phyloP scores from a whole-genome alignment of 2,888 invertebrate species.

The Dorcus parallelipipedus region DNA sequence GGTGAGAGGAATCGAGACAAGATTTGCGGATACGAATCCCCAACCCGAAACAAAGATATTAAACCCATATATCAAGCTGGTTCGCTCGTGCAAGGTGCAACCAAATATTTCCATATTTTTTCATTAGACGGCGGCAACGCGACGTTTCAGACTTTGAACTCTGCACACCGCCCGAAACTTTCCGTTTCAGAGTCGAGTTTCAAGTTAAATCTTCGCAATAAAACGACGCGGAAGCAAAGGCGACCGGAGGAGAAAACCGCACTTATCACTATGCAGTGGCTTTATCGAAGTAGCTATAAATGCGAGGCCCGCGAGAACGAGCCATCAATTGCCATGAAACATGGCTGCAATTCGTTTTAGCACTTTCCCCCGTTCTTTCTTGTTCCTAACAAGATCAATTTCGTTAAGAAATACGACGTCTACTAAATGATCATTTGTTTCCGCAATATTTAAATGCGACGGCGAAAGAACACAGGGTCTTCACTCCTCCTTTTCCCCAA shows the following conservation, averaged over 20 bases:
- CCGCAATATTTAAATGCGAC: neutral
- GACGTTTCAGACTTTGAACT: neutral
- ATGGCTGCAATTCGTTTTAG: conserved; percentile 40
- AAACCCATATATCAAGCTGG: conserved; percentile 9
- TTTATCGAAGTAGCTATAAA: conserved; percentile 39
- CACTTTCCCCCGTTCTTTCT: conserved; percentile 26
- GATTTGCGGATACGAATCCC: neutral
- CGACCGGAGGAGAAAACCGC: conserved; percentile 27
- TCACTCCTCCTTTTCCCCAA: too few species aligned
- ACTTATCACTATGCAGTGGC: conserved; percentile 41
- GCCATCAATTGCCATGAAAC: conserved; percentile 43
- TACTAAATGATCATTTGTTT: neutral
- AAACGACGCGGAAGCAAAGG: conserved; percentile 2
- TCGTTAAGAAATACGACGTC: conserved; percentile 8
- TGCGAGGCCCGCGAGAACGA: conserved; percentile 33
- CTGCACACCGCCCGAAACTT: neutral
- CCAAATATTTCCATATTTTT: conserved; percentile 2
- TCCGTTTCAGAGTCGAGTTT: neutral
- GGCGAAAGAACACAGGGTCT: too few species aligned
- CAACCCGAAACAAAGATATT: conserved; percentile 5
- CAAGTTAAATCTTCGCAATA: conserved; percentile 6
- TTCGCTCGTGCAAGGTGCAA: neutral
- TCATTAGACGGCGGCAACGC: neutral
- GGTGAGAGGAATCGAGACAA: neutral
- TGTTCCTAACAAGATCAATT: conserved; percentile 28